phyloP scores from a whole-genome alignment of 2,113 vertebrate species.

The Colius striatus region DNA sequence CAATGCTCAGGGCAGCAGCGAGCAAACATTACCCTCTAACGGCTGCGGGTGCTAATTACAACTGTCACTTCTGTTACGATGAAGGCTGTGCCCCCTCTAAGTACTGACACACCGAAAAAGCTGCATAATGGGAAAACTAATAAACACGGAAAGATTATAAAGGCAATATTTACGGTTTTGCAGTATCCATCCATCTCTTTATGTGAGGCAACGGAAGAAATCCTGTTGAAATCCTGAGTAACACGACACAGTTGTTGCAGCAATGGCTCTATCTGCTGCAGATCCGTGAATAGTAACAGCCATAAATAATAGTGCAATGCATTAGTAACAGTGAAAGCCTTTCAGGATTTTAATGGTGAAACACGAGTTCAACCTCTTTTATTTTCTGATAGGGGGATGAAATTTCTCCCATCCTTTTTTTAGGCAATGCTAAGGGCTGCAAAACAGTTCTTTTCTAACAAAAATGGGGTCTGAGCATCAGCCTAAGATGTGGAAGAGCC shows the following conservation, averaged over 20 bases:
- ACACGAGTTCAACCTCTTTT: neutral
- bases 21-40: slow-evolving; percentile 69
- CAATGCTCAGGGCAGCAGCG: neutral
- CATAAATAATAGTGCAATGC: neutral
- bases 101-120: neutral
- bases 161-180: slow-evolving; percentile 7
- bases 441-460: neutral
- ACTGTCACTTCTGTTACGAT: neutral
- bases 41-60: slow-evolving; percentile 47
- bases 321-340: slow-evolving; percentile 7
- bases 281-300: neutral
- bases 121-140: neutral
- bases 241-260: neutral
- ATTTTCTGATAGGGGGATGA: neutral
- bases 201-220: neutral
- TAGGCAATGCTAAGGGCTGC: neutral
- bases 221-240: neutral
- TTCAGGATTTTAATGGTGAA: slow-evolving; percentile 4
- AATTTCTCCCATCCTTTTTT: neutral
- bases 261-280: neutral
- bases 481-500: neutral
- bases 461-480: neutral
- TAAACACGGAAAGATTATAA: neutral
- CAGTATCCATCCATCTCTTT: neutral
- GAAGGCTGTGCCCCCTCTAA: neutral